Conservation (phyloP, 2,888 invertebrate genomes). For the Euclidia mi region DNA sequence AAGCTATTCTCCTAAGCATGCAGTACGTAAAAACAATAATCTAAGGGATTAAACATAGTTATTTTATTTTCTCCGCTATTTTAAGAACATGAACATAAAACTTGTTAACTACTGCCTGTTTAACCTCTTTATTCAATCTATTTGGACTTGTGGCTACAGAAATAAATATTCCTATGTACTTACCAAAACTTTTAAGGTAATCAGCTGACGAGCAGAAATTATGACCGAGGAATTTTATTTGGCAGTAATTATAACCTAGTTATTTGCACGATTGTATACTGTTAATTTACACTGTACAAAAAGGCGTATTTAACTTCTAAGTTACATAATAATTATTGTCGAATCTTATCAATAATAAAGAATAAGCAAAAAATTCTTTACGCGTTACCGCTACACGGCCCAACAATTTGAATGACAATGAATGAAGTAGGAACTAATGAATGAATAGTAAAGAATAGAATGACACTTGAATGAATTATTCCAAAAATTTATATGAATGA, state of each 20-base stretch:
- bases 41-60: no score
- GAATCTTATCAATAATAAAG: constrained; percentile 42
- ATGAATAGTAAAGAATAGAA: neutral
- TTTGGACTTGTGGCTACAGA: constrained; percentile 1
- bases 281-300: constrained; percentile 18
- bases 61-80: neutral
- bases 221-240: constrained; percentile 11
- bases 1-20: no score
- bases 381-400: neutral
- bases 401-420: neutral
- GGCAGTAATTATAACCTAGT: constrained; percentile 14
- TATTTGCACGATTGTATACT: neutral
- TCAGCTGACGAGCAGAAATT: constrained; percentile 47
- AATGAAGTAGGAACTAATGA: neutral
- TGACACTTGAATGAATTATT: no score
- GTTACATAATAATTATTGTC: constrained; percentile 37
- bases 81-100: neutral
- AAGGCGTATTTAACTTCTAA: constrained; percentile 15
- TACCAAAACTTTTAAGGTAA: constrained; percentile 43
- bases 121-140: neutral
- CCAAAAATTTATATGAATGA: no score
- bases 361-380: constrained; percentile 10
- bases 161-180: constrained; percentile 14
- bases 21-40: no score
- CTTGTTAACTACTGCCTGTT: neutral